Percentiles rank a stretch among this genome's conserved stretches.
Conservation (phyloP, 2,888 invertebrate genomes). For the Tiliacea aurago region DNA sequence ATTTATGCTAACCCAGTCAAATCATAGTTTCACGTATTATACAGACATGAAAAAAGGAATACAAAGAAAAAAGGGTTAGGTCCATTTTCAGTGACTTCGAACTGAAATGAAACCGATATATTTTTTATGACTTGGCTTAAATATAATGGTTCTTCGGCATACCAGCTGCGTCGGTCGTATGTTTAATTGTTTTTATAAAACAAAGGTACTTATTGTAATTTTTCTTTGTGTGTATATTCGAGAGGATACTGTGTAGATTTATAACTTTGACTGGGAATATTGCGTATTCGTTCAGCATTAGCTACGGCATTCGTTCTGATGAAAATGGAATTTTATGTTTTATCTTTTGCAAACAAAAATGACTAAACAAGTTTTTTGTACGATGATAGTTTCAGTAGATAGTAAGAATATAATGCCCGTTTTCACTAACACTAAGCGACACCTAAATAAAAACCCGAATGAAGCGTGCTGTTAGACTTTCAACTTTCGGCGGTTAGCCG, state of each 20-base stretch:
- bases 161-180: conserved; percentile 38
- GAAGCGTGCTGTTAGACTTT: neutral
- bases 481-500: neutral
- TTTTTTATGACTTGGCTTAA: conserved; percentile 56
- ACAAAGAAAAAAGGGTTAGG: conserved; percentile 30
- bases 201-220: neutral
- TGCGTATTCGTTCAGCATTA: neutral
- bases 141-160: conserved; percentile 23
- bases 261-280: conserved; percentile 1
- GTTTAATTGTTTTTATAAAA: neutral
- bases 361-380: neutral
- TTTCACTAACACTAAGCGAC: neutral
- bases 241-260: neutral
- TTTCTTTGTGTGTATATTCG: neutral
- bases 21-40: conserved; percentile 12
- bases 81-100: conserved; percentile 35
- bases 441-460: neutral
- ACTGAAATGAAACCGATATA: conserved; percentile 54
- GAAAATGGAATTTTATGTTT: neutral
- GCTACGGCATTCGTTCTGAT: neutral
- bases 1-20: too few species aligned
- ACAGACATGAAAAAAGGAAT: conserved; percentile 5
- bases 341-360: neutral
- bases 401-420: neutral
- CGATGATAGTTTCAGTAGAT: neutral